Base-by-base conservation (phyloP, 2,888 invertebrate genomes). In the Gastrophysa polygoni region DNA sequence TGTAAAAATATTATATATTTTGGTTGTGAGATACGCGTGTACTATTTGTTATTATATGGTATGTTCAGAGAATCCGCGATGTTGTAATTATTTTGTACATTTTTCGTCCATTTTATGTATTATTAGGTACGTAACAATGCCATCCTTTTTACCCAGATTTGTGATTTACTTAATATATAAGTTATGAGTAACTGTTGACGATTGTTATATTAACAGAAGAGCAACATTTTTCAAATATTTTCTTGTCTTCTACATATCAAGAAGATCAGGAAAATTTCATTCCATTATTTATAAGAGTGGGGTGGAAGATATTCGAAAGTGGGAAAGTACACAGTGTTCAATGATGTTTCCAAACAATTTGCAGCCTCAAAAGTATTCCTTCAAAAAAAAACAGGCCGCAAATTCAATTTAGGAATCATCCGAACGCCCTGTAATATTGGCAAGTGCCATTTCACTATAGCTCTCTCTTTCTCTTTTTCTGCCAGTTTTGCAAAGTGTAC, bases 61-160 rank as follows among this genome's bases (percentile, higher is more conserved):
- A 59, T 51, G 46, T 43, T n/a, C 48, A 17, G 56, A 24, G 54
- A 62, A 59, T 58, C 44, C 67, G 61, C 62, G 56, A 64, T 59
- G 55, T 59, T 67, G 63, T 67, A 69, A 66, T 68, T 70, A 64
- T 64, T 66, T 57, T 63, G 63, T 68, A 60, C 68, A 66, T 68
- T 63, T 59, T 64, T 64, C 50, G 57, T 51, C 59, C 59, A 63
- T 32, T 61, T 68, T 68, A 64, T 67, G 66, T 69, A 68, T 68
- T 62, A 65, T 67, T 65, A n/a, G n/a, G n/a, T n/a, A 66, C 68
- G 38, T 38, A 71, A 68, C 68, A 73, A 77, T 79, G 78, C 79
- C 79, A 79, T 78, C 75, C 75, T 77, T 71, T 77, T 77, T 75
- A 74, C 76, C 78, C 76, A 76, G 75, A 76, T 73, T 78, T 80